Conservation (phyloP, 1,140 invertebrate genomes). For the Brachionus paranguensis region DNA sequence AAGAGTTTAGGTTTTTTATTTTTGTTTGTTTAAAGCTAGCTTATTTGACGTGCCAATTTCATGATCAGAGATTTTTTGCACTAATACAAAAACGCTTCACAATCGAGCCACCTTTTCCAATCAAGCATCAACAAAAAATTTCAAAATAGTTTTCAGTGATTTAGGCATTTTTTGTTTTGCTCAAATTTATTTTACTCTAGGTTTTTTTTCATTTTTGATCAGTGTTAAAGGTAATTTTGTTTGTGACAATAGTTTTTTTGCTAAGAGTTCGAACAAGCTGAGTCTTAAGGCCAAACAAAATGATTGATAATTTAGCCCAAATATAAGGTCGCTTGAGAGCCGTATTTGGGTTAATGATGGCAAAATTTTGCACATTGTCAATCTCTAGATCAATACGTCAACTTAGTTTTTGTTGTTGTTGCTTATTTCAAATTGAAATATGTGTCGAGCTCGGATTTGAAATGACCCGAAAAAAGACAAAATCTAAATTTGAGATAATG, state of each 20-base stretch:
- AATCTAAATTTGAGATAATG: not conserved
- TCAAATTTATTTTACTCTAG: not conserved
- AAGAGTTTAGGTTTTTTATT: too few species aligned
- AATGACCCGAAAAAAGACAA: constrained; percentile 22
- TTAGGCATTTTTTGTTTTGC: not conserved
- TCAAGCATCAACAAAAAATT: too few species aligned
- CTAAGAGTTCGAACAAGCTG: not conserved
- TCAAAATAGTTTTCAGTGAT: too few species aligned
- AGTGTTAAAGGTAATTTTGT: not conserved
- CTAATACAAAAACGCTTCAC: too few species aligned
- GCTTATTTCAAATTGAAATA: constrained; percentile 15
- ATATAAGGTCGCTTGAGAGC: not conserved
- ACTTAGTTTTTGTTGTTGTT: not conserved
- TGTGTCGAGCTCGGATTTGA: constrained; percentile 3
- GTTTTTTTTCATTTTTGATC: not conserved
- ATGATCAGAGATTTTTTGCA: too few species aligned
- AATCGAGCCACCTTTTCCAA: too few species aligned
- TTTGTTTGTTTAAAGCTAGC: too few species aligned
- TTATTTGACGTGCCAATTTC: too few species aligned
- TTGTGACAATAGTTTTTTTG: not conserved
- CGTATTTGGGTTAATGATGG: constrained; percentile 3
- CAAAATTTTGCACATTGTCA: not conserved
- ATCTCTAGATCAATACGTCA: constrained; percentile 2
- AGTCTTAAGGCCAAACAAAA: not conserved
- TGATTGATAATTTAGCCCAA: not conserved